Evolutionary conservation across 1,140 invertebrate genomes (phyloP).

Genomic region (Eriosoma lanigerum): DNA sequence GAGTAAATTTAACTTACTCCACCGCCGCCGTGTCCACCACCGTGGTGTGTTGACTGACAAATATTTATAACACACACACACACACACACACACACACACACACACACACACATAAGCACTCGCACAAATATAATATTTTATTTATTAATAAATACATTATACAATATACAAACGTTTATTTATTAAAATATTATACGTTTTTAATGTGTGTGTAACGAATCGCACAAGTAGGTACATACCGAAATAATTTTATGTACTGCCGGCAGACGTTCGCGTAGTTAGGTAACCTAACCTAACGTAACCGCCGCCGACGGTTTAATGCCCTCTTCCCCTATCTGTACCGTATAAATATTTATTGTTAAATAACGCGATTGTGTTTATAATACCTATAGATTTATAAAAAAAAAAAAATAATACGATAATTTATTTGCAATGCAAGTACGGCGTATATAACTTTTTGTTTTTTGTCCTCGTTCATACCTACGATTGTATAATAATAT

Average conservation of each 20-base stretch:
- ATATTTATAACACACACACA: constrained; percentile 48
- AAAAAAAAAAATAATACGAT: no score
- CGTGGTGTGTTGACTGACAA: constrained; percentile 45
- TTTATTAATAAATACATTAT: not conserved
- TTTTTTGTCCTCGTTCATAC: not conserved
- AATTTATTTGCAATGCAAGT: no score
- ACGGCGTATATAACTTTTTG: no score
- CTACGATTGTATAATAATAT: not conserved
- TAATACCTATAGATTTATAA: no score
- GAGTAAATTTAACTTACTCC: constrained; percentile 44
- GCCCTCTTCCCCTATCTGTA: not conserved
- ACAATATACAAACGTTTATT: constrained; percentile 9
- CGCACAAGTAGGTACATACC: not conserved
- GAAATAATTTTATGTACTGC: not conserved
- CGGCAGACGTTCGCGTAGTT: not conserved
- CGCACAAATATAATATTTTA: constrained; percentile 26
- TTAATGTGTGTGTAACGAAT: constrained; percentile 9
- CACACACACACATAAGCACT: not conserved
- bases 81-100: constrained; percentile 5
- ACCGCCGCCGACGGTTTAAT: constrained; percentile 6
- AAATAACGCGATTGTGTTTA: no score
- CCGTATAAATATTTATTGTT: constrained; percentile 36
- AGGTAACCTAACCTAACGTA: no score
- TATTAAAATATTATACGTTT: constrained; percentile 37
- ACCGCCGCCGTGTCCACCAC: constrained; percentile 18